phyloP scores from a whole-genome alignment of 2,113 vertebrate species.

The Copsychus sechellarum region DNA sequence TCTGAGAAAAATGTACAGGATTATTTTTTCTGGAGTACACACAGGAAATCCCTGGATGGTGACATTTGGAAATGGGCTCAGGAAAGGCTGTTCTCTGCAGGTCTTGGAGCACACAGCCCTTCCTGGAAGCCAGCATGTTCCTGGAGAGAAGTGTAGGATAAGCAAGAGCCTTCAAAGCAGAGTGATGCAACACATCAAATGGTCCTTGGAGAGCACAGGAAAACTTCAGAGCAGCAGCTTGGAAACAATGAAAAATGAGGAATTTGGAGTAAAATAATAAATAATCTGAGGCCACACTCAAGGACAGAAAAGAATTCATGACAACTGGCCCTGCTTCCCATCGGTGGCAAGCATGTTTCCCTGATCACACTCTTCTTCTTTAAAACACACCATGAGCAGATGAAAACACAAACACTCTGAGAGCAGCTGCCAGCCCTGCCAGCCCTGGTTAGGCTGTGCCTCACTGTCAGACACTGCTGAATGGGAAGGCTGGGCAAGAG shows the following conservation, averaged over 20 bases:
- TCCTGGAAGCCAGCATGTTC: not conserved
- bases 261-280: not conserved
- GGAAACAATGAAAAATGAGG: not conserved
- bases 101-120: not conserved
- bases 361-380: not conserved
- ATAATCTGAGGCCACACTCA: not conserved
- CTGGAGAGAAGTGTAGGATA: not conserved
- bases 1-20: not conserved
- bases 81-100: not conserved
- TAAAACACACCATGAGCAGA: not conserved
- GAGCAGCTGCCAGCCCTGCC: not conserved
- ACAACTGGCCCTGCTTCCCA: not conserved
- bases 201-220: not conserved
- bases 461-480: not conserved
- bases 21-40: not conserved
- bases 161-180: not conserved
- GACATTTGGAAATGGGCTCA: not conserved
- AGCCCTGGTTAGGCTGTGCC: not conserved
- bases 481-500: not conserved
- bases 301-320: not conserved
- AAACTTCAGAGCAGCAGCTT: not conserved
- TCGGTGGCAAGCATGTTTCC: fast-evolving
- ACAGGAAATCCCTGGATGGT: not conserved
- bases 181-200: not conserved
- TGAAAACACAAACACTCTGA: not conserved